Conservation (phyloP, 2,113 vertebrate genomes). For the Cottus gobio region DNA sequence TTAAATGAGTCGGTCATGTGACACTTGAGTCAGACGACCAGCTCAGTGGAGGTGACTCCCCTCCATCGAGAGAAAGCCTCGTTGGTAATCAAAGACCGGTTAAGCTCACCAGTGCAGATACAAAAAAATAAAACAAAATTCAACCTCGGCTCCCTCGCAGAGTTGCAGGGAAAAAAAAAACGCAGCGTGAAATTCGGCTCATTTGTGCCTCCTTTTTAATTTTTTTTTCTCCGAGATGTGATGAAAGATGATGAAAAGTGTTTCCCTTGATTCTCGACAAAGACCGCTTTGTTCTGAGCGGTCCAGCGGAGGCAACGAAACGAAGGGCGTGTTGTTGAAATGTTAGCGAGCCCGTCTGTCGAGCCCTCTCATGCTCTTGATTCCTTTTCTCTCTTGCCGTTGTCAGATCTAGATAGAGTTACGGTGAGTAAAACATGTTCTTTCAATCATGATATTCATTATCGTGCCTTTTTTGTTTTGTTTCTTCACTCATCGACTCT, state of each 20-base stretch:
- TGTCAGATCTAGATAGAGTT: conserved; percentile 7
- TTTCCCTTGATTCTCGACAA: conserved; percentile 20
- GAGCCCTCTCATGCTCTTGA: not conserved
- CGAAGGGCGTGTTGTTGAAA: not conserved
- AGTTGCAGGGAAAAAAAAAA: too few relatives aligned
- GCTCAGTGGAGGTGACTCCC: conserved; percentile 8
- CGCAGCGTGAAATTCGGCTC: conserved; percentile 26
- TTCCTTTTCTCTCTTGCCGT: not conserved
- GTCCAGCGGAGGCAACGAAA: conserved; percentile 27
- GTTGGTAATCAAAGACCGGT: conserved; percentile 50
- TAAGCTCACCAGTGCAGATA: not conserved
- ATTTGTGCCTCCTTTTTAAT: conserved; percentile 5
- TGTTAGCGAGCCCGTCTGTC: not conserved
- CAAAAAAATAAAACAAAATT: too few relatives aligned
- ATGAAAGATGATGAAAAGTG: conserved; percentile 55
- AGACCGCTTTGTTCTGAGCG: conserved; percentile 38
- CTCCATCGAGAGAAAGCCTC: too few relatives aligned
- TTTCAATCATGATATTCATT: not conserved
- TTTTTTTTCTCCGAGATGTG: conserved; percentile 10
- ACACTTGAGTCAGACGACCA: too few relatives aligned
- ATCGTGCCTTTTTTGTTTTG: not conserved
- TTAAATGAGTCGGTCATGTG: not conserved
- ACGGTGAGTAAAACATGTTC: not conserved
- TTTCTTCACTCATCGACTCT: not conserved
- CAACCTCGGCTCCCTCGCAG: conserved; percentile 9